Evolutionary conservation across 2,888 invertebrate genomes (phyloP).

Genomic region (Dryococelus australis): DNA sequence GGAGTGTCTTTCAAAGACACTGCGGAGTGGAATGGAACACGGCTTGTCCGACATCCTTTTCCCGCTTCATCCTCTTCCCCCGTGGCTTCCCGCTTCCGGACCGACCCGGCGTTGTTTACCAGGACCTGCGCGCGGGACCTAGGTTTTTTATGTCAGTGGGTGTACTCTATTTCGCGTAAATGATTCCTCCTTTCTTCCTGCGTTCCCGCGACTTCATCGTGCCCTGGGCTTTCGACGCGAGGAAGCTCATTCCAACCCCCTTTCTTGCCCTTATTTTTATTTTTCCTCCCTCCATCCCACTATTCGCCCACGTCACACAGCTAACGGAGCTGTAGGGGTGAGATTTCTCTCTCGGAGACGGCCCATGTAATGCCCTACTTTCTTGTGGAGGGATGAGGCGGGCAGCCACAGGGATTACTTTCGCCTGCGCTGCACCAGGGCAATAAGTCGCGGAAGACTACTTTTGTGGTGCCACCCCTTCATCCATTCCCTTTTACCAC

Average conservation of each 20-base stretch:
- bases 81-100: not conserved
- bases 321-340: not conserved
- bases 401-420: not conserved
- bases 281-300: not conserved
- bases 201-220: too few relatives aligned
- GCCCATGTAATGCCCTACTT: not conserved
- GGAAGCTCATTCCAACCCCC: not conserved
- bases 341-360: not conserved
- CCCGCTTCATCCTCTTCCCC: not conserved
- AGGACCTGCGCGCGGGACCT: not conserved
- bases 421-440: not conserved
- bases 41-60: not conserved
- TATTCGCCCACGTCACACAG: not conserved
- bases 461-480: not conserved
- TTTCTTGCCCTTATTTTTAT: not conserved
- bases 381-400: not conserved
- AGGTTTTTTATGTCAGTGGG: not conserved
- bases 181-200: constrained; percentile 10
- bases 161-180: not conserved
- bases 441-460: not conserved
- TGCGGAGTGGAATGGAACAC: not conserved
- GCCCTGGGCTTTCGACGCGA: not conserved
- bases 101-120: not conserved
- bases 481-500: not conserved
- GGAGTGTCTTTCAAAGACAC: not conserved